Evolutionary conservation across 2,113 vertebrate species (phyloP).

Genomic region (Madoqua kirkii): DNA sequence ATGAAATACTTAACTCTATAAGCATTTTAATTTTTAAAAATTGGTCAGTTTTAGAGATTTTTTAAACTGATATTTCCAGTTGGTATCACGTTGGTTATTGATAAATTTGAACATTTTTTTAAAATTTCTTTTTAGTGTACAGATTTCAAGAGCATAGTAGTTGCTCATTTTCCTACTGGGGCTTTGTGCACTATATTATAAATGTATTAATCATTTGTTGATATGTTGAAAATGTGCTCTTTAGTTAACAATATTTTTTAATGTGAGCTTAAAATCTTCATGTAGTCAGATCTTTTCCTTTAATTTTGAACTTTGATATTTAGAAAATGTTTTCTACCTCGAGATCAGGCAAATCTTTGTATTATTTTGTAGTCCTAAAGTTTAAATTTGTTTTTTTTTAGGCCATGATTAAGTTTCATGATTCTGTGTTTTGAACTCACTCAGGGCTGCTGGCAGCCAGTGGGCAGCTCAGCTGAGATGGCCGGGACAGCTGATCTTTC

Average conservation of each 20-base stretch:
- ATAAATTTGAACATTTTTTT: not conserved
- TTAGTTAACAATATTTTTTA: not conserved
- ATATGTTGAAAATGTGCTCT: constrained; percentile 15
- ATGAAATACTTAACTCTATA: not conserved
- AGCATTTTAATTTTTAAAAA: constrained; percentile 5
- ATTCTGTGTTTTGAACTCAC: not conserved
- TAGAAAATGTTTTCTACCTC: not conserved
- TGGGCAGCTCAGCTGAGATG: not conserved
- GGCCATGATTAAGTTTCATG: not conserved
- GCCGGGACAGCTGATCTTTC: not conserved
- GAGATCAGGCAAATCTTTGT: not conserved
- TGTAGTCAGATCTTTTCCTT: not conserved
- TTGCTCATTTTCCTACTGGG: not conserved
- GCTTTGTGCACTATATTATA: not conserved
- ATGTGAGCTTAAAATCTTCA: not conserved
- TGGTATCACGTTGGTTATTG: not conserved
- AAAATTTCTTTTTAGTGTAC: not conserved
- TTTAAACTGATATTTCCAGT: not conserved
- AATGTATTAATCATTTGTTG: not conserved
- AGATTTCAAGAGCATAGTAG: not conserved
- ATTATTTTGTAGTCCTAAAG: not conserved
- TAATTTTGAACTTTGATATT: constrained; percentile 2
- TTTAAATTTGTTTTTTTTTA: not conserved
- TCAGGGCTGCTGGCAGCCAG: not conserved
- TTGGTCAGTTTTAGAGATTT: constrained; percentile 3